Evolutionary conservation across 2,113 vertebrate species (phyloP), one percentile per base, ranked within the genome.

Genomic region (Thamnophis sirtalis): DNA sequence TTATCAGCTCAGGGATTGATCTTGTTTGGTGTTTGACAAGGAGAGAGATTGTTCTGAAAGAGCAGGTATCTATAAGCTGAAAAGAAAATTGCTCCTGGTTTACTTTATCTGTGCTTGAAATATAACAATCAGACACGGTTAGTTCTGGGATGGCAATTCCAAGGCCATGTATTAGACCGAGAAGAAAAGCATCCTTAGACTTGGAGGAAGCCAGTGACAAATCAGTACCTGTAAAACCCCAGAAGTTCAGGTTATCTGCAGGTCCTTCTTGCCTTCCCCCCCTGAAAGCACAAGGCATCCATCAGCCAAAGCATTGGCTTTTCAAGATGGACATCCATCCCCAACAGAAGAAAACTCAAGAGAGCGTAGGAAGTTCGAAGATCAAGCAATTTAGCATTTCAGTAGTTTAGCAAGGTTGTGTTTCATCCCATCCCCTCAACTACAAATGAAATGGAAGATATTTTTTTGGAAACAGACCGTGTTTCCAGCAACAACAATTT

Each of bases 401-500:
- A 53, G 22, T 86, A 28, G 21, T 50, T 89, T 53, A n/a, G 22
- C 19, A 24, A 48, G 6, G 5, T 84, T 92, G 19, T 63, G 73
- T 85, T 92, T 92, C 73, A 58, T 53, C n/a, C 54, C 24, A 63
- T 43, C 43, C 73, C 73, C 48, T 89, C n/a, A 55, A 86, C 89
- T 60, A 89, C 43, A 92, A 89, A 85, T 50, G 87, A 85, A 89
- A 92, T 63, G 55, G 54, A 85, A 85, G 54, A 53, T 89, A 80
- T 89, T 92, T 92, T 92, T 92, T 89, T 22, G 91, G 38, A 91
- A 86, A 92, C 73, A 88, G 54, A 89, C 48, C 56, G 5, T 19
- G 87, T 89, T 89, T 92, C 91, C 88, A 92, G 91, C 87, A 92
- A 92, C 91, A 92, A 92, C 91, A 92, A 89, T 89, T 92, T 89